phyloP scores from a whole-genome alignment of 2,113 vertebrate genomes.

The Oxygymnocypris stewartii region DNA sequence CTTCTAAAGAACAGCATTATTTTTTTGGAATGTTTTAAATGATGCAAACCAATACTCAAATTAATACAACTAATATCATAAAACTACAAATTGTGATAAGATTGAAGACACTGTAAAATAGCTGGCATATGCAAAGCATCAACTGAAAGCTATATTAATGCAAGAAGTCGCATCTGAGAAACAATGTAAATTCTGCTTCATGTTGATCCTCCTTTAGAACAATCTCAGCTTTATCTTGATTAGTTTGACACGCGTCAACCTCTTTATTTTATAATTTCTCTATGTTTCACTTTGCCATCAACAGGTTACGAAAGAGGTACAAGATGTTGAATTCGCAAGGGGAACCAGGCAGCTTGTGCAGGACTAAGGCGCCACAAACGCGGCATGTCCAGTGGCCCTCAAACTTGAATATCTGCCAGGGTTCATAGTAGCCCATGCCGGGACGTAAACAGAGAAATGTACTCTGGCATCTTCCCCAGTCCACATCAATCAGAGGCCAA shows the following conservation, averaged over 20 bases:
- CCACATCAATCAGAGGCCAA: constrained; percentile 28
- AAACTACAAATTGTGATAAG: too few relatives aligned
- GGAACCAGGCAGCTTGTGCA: not conserved
- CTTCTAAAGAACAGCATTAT: too few relatives aligned
- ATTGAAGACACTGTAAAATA: too few relatives aligned
- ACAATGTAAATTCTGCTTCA: not conserved
- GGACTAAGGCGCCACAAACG: not conserved
- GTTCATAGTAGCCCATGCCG: not conserved
- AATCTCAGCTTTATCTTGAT: not conserved
- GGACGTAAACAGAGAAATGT: constrained; percentile 20
- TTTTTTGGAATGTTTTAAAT: too few relatives aligned
- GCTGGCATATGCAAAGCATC: too few relatives aligned
- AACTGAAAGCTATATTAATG: too few relatives aligned
- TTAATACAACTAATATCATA: too few relatives aligned
- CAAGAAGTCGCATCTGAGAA: not conserved
- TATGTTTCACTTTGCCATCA: not conserved
- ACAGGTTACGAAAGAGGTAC: not conserved
- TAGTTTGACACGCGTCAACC: not conserved
- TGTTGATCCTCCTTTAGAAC: not conserved
- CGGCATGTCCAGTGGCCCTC: not conserved
- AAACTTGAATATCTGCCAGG: constrained; percentile 33
- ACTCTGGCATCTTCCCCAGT: constrained; percentile 8
- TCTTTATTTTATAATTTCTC: not conserved
- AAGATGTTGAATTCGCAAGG: not conserved
- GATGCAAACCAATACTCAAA: too few relatives aligned